A percentile compares a stretch with the other conserved stretches of the same genome.
Conservation (phyloP, 1,140 invertebrate species). For the Cyclargus thomasi region DNA sequence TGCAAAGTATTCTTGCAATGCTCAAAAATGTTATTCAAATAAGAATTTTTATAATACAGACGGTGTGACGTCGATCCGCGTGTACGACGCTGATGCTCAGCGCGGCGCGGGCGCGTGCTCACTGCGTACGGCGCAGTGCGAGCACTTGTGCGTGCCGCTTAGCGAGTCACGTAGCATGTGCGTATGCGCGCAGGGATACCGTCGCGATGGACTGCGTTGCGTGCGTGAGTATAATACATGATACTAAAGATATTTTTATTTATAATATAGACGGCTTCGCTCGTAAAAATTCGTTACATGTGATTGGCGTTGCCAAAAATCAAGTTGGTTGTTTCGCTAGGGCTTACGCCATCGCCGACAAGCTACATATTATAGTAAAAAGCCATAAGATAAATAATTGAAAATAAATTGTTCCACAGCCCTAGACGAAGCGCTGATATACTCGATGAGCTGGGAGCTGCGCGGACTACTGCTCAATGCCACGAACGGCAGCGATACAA, state of each 20-base stretch:
- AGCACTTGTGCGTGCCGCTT: constrained; percentile 87
- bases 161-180: constrained; percentile 77
- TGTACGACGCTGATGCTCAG: constrained; percentile 82
- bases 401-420: constrained; percentile 31
- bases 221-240: constrained; percentile 25
- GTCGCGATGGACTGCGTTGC: constrained; percentile 65
- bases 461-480: constrained; percentile 79
- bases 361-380: too few species aligned
- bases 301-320: too few species aligned
- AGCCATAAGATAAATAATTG: too few species aligned
- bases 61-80: constrained; percentile 79
- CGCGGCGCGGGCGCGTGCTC: constrained; percentile 66
- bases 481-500: constrained; percentile 26
- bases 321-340: too few species aligned
- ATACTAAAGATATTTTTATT: too few species aligned
- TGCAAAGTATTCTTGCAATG: too few species aligned
- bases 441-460: constrained; percentile 85
- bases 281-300: too few species aligned
- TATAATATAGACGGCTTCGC: too few species aligned
- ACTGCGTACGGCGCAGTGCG: constrained; percentile 76
- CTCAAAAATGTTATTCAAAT: too few species aligned
- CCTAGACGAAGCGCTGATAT: constrained; percentile 83
- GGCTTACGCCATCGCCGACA: too few species aligned
- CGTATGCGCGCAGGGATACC: constrained; percentile 86
- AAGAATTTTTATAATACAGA: constrained; percentile 39